Evolutionary conservation across 2,888 invertebrate species (phyloP), one percentile per base, ranked within the genome.

Genomic region (Callosobruchus maculatus): DNA sequence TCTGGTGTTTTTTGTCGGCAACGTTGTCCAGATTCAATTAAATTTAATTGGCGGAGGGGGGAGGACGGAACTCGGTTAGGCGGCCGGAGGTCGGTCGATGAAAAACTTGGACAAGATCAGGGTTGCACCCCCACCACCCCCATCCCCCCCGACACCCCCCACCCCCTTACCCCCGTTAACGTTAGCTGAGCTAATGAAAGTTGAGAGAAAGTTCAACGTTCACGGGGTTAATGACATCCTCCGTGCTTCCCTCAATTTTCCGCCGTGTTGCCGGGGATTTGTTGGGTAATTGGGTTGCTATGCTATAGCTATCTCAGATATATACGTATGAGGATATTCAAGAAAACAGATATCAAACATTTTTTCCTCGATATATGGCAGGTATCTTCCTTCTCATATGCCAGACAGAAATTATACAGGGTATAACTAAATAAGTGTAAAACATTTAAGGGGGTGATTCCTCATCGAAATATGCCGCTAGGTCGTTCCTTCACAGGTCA

Each of bases 41-140:
- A 83, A 82, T 83, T 84, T 86, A 86, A 86, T 86, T 82, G 82
- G 79, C 78, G 82, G 80, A 80, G 82, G 74, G 80, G 82, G 82
- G 80, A 80, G 82, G 74, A 80, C 82, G 82, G 82, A 83, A 84
- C 82, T 85, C 84, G 86, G 86, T 85, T 85, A 85, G 81, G 82
- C 82, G 86, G 86, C 85, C 73, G 73, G 9, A 2, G 7, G 21
- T 49, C 13, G 49, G 74, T 73, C 86, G 85, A 85, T 85, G 83
- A 82, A 85, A 85, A 85, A 85, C 85, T 86, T 86, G 85, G 85
- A 85, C 85, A 84, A 86, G 86, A 86, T 86, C 85, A 85, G 85
- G 85, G 84, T 83, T 83, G 74, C n/a, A 79, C 49, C 13, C 4
- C 30, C 68, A 26, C 21, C 22, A 22, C 68, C 49, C 67, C 21